A percentile compares a stretch with the other conserved stretches of the same genome.
Conservation (phyloP, 2,113 vertebrate genomes). For the Ciconia maguari region DNA sequence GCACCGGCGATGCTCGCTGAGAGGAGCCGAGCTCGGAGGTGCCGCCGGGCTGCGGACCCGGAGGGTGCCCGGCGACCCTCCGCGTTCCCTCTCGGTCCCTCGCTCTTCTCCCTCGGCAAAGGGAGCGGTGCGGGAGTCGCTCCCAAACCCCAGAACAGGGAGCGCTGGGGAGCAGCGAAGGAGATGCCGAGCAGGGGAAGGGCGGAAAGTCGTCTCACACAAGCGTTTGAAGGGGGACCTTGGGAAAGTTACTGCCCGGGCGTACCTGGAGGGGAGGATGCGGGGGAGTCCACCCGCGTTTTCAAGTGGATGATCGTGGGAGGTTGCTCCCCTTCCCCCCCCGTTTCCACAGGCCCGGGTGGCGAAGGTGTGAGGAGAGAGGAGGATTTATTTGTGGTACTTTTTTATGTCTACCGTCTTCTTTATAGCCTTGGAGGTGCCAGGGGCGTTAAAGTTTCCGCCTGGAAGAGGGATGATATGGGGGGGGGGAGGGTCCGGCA, state of each 20-base stretch:
- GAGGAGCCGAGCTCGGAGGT: not conserved
- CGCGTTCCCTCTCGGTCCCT: not conserved
- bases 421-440: not conserved
- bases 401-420: not conserved
- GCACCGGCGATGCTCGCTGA: not conserved
- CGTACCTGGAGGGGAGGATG: too few relatives aligned
- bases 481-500: not conserved
- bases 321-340: not conserved
- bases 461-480: not conserved
- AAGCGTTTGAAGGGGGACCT: not conserved
- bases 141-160: not conserved
- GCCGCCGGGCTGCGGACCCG: not conserved
- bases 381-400: not conserved
- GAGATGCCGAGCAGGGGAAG: not conserved
- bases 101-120: not conserved
- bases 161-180: not conserved
- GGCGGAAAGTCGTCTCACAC: not conserved
- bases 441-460: not conserved
- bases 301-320: not conserved
- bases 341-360: not conserved
- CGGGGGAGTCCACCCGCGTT: rapidly evolving
- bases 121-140: too few relatives aligned
- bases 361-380: not conserved
- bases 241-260: too few relatives aligned
- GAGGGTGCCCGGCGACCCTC: not conserved